Percentiles rank a stretch among this genome's conserved stretches.
Evolutionary conservation across 2,113 vertebrate genomes (phyloP).

Genomic region (Colius striatus): DNA sequence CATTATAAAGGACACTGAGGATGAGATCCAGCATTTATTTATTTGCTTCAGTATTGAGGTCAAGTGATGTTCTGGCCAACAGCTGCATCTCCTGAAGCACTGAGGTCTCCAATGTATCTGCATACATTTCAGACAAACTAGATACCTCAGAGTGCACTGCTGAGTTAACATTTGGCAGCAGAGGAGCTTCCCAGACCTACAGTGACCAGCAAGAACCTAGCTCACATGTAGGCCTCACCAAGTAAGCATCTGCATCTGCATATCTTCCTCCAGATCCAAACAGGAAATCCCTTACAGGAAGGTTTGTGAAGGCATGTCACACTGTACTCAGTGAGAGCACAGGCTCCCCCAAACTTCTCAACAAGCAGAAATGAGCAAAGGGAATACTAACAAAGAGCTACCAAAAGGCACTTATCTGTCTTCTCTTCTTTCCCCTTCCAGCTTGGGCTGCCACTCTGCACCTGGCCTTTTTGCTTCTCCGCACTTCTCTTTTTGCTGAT

Average conservation of each 20-base stretch:
- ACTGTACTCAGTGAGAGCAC: not conserved
- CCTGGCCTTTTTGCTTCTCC: constrained; percentile 95
- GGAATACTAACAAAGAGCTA: not conserved
- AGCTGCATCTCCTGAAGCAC: not conserved
- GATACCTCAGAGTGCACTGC: not conserved
- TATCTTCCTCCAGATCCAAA: not conserved
- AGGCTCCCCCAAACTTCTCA: not conserved
- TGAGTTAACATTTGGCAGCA: fast-evolving
- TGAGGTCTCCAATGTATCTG: not conserved
- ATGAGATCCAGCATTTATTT: not conserved
- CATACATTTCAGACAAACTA: fast-evolving
- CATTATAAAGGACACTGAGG: not conserved
- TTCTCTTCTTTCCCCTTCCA: constrained; percentile 46
- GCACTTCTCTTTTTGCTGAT: constrained; percentile 89
- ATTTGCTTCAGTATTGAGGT: not conserved
- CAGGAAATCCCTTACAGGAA: fast-evolving
- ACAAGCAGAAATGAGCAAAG: not conserved
- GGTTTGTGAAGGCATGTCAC: not conserved
- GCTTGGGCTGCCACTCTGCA: constrained; percentile 92
- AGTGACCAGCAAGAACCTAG: not conserved
- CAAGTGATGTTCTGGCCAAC: not conserved
- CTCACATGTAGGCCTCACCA: not conserved
- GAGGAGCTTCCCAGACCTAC: not conserved
- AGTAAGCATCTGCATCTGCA: no score
- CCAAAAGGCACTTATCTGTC: not conserved